Base-by-base conservation (phyloP, 2,797 vertebrate species). In the Austrolebias charrua region DNA sequence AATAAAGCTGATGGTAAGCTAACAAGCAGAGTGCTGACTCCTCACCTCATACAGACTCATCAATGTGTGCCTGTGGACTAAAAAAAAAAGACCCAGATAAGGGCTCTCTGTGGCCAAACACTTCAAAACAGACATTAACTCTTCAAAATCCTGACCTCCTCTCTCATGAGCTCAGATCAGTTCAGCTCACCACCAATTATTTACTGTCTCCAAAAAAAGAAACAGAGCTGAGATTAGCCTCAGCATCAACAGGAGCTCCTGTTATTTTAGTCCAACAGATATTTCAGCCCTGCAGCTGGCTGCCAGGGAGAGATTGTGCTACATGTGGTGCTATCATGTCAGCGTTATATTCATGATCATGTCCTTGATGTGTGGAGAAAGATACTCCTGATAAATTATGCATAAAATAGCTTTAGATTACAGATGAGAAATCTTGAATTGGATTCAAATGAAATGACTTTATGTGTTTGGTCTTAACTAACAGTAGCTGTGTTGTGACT, bases 11-110 rank as follows among this genome's bases (percentile, higher is more conserved):
- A 69, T 38, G 57, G 46, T 20, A 56, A 71, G 53, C 57, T 60
- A 60, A 69, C 42, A 55, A 52, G 52, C 31, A 19, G 20, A 31
- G 47, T 16, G 71, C 43, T 48, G 56, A 62, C 59, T 55, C 52
- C 76, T 75, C 73, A 78, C 79, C 71, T 80, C 55, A 50, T 20
- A 3, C 2, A 31, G 76, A 65, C 71, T 79, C 19, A 40, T 76
- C 63, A 53, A 18, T 35, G 11, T 14, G 48, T 6, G 60, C 62
- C 76, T 77, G 57, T 15, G 50, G 59, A 57, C 31, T 63, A 40
- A 54, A 68, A 60, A 55, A 66, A 59, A 81, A n/a, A n/a, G n/a
- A n/a, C n/a, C 47, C 38, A 61, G 72, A 60, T 53, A 66, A 69
- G 47, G 61, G 35, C 45, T 72, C 48, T 71, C 69, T 15, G 12